phyloP scores from a whole-genome alignment of 2,888 invertebrate species.

The Caenorhabditis wallacei region DNA sequence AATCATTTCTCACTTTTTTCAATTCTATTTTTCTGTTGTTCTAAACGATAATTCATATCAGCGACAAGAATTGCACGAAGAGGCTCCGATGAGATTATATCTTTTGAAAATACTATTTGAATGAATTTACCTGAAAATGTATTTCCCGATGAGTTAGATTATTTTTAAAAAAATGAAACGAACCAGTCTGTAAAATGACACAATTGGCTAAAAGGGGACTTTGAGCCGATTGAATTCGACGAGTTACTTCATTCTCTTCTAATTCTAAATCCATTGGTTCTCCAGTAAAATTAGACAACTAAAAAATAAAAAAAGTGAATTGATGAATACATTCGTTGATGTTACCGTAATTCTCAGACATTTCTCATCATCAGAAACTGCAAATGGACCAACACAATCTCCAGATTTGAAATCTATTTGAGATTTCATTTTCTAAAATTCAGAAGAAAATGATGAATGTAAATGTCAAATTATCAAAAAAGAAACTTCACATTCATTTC shows the following conservation, averaged over 20 bases:
- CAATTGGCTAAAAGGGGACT: conserved; percentile 67
- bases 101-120: conserved; percentile 58
- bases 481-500: too few species aligned
- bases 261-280: conserved; percentile 49
- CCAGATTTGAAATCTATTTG: conserved; percentile 56
- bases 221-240: conserved; percentile 33
- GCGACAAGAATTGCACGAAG: conserved; percentile 53
- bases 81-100: conserved; percentile 25
- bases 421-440: conserved; percentile 26
- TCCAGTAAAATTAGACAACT: conserved; percentile 66
- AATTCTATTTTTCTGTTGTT: conserved; percentile 23
- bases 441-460: too few species aligned
- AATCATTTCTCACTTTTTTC: conserved; percentile 26
- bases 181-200: conserved; percentile 60
- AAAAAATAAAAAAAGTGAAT: conserved; percentile 19
- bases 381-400: conserved; percentile 50
- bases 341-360: conserved; percentile 24
- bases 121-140: conserved; percentile 32
- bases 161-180: too few species aligned
- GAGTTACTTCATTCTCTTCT: conserved; percentile 42
- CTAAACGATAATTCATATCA: conserved; percentile 48
- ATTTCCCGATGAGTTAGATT: neutral
- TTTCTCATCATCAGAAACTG: neutral
- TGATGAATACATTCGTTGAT: too few species aligned
- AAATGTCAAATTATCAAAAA: too few species aligned